A percentile compares a stretch with the other conserved stretches of the same genome.
Evolutionary conservation across 2,888 invertebrate genomes (phyloP).

Genomic region (Acanthococcus lagerstroemiae): DNA sequence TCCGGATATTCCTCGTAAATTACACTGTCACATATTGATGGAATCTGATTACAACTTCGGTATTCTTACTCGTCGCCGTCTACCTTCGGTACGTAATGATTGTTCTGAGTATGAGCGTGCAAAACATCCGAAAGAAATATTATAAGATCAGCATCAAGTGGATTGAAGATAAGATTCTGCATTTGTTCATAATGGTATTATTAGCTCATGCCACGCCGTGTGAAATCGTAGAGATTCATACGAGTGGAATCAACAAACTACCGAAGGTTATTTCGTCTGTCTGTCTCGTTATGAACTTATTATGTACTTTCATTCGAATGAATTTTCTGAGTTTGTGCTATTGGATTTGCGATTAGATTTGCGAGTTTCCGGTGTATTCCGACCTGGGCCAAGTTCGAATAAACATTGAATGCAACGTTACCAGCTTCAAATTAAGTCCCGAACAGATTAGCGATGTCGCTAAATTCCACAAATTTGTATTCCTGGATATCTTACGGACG

Average conservation of each 20-base stretch:
- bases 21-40: slow-evolving; percentile 48
- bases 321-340: neutral
- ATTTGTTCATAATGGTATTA: too few relatives aligned
- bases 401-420: slow-evolving; percentile 36
- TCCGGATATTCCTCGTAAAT: slow-evolving; percentile 45
- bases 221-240: too few relatives aligned
- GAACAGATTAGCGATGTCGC: slow-evolving; percentile 8
- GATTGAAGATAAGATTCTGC: too few relatives aligned
- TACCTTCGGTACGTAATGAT: slow-evolving; percentile 49
- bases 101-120: too few relatives aligned
- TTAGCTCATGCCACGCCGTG: too few relatives aligned
- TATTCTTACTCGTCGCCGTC: slow-evolving; percentile 50
- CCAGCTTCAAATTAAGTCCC: neutral
- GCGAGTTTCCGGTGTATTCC: slow-evolving; percentile 62
- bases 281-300: too few relatives aligned
- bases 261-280: too few relatives aligned
- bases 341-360: slow-evolving; percentile 40
- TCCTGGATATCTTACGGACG: slow-evolving; percentile 41
- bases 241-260: too few relatives aligned
- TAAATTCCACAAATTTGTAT: slow-evolving; percentile 32
- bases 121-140: too few relatives aligned
- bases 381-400: slow-evolving; percentile 50
- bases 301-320: too few relatives aligned
- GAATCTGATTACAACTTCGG: slow-evolving; percentile 48
- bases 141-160: too few relatives aligned